Percentiles rank a stretch among this genome's conserved stretches.
Conservation (phyloP, 2,113 vertebrate species). For the Megalops atlanticus region DNA sequence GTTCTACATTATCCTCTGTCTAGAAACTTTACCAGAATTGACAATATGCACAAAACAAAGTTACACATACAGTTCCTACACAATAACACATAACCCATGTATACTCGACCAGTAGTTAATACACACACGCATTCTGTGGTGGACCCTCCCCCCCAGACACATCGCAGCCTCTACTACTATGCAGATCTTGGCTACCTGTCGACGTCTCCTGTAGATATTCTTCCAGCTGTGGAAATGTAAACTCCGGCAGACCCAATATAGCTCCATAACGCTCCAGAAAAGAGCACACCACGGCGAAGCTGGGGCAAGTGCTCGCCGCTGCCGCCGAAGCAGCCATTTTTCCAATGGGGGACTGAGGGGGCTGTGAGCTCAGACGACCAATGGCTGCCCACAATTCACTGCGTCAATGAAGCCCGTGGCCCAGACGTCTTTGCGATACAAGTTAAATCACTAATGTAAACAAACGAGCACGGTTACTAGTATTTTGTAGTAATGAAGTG, state of each 20-base stretch:
- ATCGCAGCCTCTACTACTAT: conserved; percentile 42
- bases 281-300: conserved; percentile 94
- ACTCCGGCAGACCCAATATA: conserved; percentile 85
- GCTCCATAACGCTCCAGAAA: conserved; percentile 91
- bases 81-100: conserved; percentile 70
- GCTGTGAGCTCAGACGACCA: conserved; percentile 59
- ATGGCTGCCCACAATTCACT: conserved; percentile 65
- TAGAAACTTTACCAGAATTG: neutral
- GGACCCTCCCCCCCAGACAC: conserved; percentile 51
- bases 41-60: conserved; percentile 2
- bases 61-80: conserved; percentile 56
- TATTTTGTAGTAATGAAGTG: conserved; percentile 7
- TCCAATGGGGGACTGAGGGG: conserved; percentile 57
- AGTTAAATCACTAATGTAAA: conserved; percentile 53
- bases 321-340: conserved; percentile 82
- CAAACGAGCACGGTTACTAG: conserved; percentile 39
- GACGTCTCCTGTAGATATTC: conserved; percentile 83
- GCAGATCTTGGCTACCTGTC: conserved; percentile 69
- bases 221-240: conserved; percentile 91
- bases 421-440: conserved; percentile 52
- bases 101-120: conserved; percentile 45
- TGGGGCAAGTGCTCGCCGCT: conserved; percentile 73
- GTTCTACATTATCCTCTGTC: neutral
- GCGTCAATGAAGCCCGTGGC: conserved; percentile 44
- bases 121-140: conserved; percentile 51